Evolutionary conservation across 2,888 invertebrate species (phyloP).

Genomic region (Drosophila vallismaia): DNA sequence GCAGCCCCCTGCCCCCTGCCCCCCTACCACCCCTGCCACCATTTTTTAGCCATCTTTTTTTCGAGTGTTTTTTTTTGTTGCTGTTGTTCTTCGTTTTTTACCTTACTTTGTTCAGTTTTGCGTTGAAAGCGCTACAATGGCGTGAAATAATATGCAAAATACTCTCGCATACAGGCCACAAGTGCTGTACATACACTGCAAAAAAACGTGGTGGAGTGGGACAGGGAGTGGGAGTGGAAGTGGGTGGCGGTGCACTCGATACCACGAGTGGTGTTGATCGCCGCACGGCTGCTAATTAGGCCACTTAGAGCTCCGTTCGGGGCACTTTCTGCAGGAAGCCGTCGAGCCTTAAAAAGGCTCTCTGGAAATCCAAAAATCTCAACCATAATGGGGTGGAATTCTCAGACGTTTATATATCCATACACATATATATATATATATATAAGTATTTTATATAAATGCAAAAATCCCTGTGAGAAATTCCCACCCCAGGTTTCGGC

Average conservation of each 20-base stretch:
- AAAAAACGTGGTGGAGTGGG: neutral
- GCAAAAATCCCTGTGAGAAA: conserved; percentile 2
- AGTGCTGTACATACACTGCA: conserved; percentile 29
- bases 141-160: conserved; percentile 82
- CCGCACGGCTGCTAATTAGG: conserved; percentile 81
- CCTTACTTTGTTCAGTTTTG: conserved; percentile 45
- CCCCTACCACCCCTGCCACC: neutral
- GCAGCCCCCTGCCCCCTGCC: no score
- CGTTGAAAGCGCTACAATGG: conserved; percentile 77
- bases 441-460: neutral
- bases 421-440: neutral
- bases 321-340: conserved; percentile 75
- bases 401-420: conserved; percentile 10
- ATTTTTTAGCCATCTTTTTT: conserved; percentile 27
- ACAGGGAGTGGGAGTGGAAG: conserved; percentile 1
- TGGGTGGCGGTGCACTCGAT: conserved; percentile 32
- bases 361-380: conserved; percentile 13
- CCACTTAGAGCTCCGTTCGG: conserved; percentile 72
- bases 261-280: conserved; percentile 78
- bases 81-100: conserved; percentile 12
- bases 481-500: conserved; percentile 26
- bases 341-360: conserved; percentile 30
- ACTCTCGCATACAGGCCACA: conserved; percentile 55
- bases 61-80: conserved; percentile 5
- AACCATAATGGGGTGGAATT: conserved; percentile 36